Percentiles rank a stretch among this genome's conserved stretches.
Evolutionary conservation across 2,113 vertebrate species (phyloP).

Genomic region (Phylloscopus trochiloides): DNA sequence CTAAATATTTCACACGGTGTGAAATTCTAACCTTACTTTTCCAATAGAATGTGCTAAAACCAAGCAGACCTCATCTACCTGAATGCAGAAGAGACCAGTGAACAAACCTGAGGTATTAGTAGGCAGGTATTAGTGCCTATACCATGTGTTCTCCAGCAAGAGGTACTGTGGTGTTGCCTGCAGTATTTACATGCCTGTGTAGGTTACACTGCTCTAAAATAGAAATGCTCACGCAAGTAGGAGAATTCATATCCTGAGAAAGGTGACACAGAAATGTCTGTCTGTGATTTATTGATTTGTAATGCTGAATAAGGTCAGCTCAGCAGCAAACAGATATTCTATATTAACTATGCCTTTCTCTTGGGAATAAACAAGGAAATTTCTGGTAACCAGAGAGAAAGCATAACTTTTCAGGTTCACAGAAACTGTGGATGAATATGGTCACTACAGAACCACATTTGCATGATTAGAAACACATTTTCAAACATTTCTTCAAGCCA

Average conservation of each 20-base stretch:
- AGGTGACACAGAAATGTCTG: neutral
- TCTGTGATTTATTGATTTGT: neutral
- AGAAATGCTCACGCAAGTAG: neutral
- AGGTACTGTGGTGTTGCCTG: neutral
- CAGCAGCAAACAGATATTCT: neutral
- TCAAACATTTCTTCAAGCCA: neutral
- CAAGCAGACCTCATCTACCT: neutral
- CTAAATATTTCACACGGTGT: neutral
- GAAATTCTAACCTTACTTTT: neutral
- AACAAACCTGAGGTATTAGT: neutral
- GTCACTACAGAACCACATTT: neutral
- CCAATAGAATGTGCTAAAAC: neutral
- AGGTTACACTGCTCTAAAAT: constrained; percentile 2
- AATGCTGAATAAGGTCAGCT: neutral
- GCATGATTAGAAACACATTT: neutral
- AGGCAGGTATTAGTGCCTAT: neutral
- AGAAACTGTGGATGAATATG: neutral
- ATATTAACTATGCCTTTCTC: neutral
- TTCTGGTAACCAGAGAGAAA: neutral
- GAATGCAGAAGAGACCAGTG: neutral
- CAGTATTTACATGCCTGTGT: neutral
- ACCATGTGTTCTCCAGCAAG: neutral
- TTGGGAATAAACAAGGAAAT: neutral
- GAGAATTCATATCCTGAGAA: neutral
- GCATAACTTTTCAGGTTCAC: neutral